phyloP scores from a whole-genome alignment of 2,113 vertebrate species.

The Meles meles region DNA sequence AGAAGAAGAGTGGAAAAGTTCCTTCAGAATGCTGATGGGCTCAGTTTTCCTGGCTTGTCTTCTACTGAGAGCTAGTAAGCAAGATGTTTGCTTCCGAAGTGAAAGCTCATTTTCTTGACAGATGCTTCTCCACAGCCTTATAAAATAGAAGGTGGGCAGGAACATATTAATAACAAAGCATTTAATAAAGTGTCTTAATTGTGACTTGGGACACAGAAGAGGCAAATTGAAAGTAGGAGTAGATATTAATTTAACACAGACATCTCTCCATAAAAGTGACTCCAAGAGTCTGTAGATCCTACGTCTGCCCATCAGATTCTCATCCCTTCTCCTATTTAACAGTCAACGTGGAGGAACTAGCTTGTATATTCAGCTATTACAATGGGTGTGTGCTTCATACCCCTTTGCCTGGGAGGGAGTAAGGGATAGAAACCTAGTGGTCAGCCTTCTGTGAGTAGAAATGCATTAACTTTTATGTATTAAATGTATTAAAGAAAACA shows the following conservation, averaged over 20 bases:
- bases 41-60: background rate
- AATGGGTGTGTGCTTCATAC: background rate
- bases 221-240: slow-evolving; percentile 28
- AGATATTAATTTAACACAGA: background rate
- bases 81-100: background rate
- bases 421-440: background rate
- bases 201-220: background rate
- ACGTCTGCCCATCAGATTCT: background rate
- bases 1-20: background rate
- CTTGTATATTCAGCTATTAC: background rate
- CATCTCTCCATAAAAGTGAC: background rate
- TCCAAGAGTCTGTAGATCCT: background rate
- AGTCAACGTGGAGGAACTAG: background rate
- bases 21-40: background rate
- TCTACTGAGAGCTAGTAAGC: background rate
- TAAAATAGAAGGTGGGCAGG: background rate
- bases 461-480: background rate
- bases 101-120: background rate
- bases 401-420: background rate
- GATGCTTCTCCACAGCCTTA: background rate
- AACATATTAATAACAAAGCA: background rate
- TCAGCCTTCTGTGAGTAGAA: background rate
- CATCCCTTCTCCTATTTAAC: background rate
- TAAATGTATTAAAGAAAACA: background rate
- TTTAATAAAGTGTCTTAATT: background rate